Evolutionary conservation across 2,888 invertebrate species (phyloP), one percentile per base, ranked within the genome.

Genomic region (Leptopterna dolabrata): DNA sequence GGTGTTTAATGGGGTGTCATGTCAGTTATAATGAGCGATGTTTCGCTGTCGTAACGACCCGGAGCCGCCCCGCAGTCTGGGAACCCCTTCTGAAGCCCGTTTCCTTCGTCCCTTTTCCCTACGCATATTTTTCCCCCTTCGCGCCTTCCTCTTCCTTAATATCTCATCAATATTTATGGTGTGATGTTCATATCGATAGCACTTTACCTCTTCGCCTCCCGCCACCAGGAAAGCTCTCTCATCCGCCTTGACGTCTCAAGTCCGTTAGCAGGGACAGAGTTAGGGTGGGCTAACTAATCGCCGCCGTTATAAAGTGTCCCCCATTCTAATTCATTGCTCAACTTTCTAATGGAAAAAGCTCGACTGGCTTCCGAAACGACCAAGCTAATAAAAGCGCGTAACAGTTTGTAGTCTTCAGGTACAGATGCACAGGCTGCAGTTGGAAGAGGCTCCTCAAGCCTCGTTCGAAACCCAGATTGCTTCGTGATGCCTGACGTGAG

Each of bases 1-100:
- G 87, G 84, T 87, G 87, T 87, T 87, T 87, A 87, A 87, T 87
- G 87, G 87, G 76, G 87, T 78, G 87, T 80, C 84, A 80, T 87
- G 87, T 87, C 87, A 78, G 87, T 87, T 87, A 82, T 87, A 87
- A 87, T 87, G 87, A 87, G 87, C 87, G 87, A 73, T 82, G 81
- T 82, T 83, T 81, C 82, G 41, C 47, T 43, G n/a, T 27, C 47
- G 24, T 73, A 78, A 87, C 78, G 71, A 87, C 86, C 70, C 47
- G 19, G 7, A 19, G 85, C 47, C 30, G 76, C 41, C 76, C 29
- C 29, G 45, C 36, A 41, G 41, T 55, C 30, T 30, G 51, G 47
- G 7, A 73, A n/a, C 51, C n/a, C 78, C 63, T 45, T 51, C 63
- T 55, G 16, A 41, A 30, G 29, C 63, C n/a, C 29, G 51, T 36